Evolutionary conservation across 2,888 invertebrate species (phyloP), one percentile per base, ranked within the genome.

Genomic region (Alcis repandata): DNA sequence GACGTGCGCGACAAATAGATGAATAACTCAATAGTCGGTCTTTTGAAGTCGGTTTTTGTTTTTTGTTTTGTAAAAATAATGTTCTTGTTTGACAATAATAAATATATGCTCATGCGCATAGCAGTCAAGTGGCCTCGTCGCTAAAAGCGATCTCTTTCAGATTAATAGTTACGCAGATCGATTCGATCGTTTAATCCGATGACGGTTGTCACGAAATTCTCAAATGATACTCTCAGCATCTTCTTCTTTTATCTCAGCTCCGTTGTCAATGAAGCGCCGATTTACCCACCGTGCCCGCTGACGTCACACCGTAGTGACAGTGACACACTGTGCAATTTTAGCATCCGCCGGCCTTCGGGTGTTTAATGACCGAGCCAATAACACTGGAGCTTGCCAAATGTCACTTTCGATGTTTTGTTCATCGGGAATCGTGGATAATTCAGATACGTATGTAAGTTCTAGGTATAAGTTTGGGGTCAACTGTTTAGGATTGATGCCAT

Each of bases 291-390:
- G 15, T 27, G 45, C 17, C 38, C 40, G 38, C 15, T 59, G 59
- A 64, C 59, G 64, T 64, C 54, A 43, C 9, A 9, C n/a, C 41
- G 64, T 65, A 65, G 74, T 78, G 82, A 77, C 82, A 84, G 73
- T 82, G 83, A 82, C 79, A 79, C 75, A 76, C 74, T 78, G 58
- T 63, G 57, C 63, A 69, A 60, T 65, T 67, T 67, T 62, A 62
- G 71, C 69, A 51, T 70, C 63, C 64, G 70, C 53, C 72, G 78
- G 67, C 84, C 85, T 84, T 83, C 82, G 62, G 63, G 69, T 79
- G 79, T 84, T 79, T 84, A 79, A 83, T 83, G 84, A 79, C 79
- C 79, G 77, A 78, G 74, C 78, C 78, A 79, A 79, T 72, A 80
- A 69, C 76, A 59, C 63, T 61, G 57, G 32, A 65, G 73, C 71